Evolutionary conservation across 2,888 invertebrate species (phyloP), one percentile per base, ranked within the genome.

Genomic region (Flexamia atlantica): DNA sequence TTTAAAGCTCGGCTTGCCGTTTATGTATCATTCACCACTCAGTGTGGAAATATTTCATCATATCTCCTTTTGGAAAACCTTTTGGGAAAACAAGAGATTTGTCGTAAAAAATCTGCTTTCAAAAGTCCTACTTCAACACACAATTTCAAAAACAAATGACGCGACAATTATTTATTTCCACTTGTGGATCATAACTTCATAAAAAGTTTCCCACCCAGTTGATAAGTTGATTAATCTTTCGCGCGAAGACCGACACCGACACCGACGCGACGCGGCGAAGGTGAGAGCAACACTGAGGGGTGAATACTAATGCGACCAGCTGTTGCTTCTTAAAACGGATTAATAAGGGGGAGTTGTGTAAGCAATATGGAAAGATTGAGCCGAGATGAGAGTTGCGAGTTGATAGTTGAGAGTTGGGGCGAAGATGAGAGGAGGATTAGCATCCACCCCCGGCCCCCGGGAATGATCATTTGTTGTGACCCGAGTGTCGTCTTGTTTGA

Each of bases 341-440:
- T 76, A 76, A 76, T 76, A 76, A 76, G 50, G 76, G 46, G 76
- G 72, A 32, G 72, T 72, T 76, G 76, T 76, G 76, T 76, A 76
- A 76, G 76, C 76, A 76, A 76, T 76, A 76, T 76, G 76, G 28
- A 76, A 76, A 76, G 76, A 76, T 76, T 76, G 76, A 76, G 76
- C n/a, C 17, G 76, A 46, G 76, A 76, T 76, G 76, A 76, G 76
- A 50, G 17, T 28, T n/a, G 42, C 1, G 42, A 42, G 72, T n/a
- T 60, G 60, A 25, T 20, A 60, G 46, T 46, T 12, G 46, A 4
- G 46, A 14, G 46, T 46, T 10, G 12, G 20, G 68, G 68, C 30
- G 68, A 68, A 30, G 36, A 30, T 17, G 72, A 36, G 40, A 23
- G 4, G 72, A 40, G 36, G 72, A 72, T 72, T 72, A 72, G 40